A percentile compares a stretch with the other conserved stretches of the same genome.
Conservation (phyloP, 2,797 vertebrate species). For the Onychomys arenicola region DNA sequence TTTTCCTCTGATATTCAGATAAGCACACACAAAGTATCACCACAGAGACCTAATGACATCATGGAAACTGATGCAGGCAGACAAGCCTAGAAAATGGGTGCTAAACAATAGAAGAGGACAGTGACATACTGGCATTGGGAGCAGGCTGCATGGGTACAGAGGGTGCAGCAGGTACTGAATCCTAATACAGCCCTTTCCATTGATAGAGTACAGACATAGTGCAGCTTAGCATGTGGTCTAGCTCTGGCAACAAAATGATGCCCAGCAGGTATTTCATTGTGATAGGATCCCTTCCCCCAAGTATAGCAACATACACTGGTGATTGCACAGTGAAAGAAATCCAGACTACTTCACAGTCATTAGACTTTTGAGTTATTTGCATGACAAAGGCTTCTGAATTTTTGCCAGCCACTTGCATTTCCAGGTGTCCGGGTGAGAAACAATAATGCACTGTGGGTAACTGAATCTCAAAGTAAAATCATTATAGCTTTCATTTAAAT, state of each 20-base stretch:
- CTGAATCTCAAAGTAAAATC: constrained; percentile 19
- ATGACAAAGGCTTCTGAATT: not conserved
- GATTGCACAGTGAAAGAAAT: not conserved
- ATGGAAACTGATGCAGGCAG: not conserved
- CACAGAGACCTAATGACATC: not conserved
- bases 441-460: not conserved
- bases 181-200: not conserved
- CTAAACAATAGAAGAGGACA: not conserved
- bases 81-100: not conserved
- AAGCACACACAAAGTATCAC: too few species aligned
- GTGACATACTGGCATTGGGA: not conserved
- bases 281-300: not conserved
- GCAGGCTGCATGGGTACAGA: not conserved
- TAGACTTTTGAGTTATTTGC: not conserved
- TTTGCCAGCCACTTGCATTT: not conserved
- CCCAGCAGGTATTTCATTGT: not conserved
- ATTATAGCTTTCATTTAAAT: not conserved
- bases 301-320: not conserved
- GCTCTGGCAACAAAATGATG: not conserved
- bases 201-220: not conserved
- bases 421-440: not conserved
- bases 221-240: not conserved
- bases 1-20: too few species aligned
- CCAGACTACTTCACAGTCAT: not conserved
- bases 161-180: not conserved